phyloP scores from a whole-genome alignment of 2,113 vertebrate genomes.

The Bos indicus region DNA sequence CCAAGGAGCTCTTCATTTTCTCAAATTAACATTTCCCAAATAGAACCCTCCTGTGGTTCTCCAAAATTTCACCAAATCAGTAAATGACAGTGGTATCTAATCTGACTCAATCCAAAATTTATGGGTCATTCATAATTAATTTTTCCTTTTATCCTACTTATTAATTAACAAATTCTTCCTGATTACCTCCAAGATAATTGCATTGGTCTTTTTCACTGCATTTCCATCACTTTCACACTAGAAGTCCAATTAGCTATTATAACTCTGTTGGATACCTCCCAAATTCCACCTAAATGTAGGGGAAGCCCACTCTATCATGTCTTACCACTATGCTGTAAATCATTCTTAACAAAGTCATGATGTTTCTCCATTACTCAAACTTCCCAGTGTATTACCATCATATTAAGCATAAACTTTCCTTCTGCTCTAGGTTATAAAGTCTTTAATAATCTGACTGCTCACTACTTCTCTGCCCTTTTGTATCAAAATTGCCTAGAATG shows the following conservation, averaged over 20 bases:
- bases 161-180: neutral
- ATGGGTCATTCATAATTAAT: neutral
- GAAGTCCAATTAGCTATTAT: neutral
- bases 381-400: neutral
- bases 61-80: neutral
- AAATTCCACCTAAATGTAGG: neutral
- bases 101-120: neutral
- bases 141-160: neutral
- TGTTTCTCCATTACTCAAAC: neutral
- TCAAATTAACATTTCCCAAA: neutral
- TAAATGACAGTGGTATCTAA: neutral
- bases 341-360: neutral
- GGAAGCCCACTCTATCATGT: neutral
- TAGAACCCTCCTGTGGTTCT: neutral
- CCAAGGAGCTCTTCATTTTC: neutral
- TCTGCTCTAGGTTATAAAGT: neutral
- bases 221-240: neutral
- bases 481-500: neutral
- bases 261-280: neutral
- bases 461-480: neutral
- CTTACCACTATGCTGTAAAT: accelerated
- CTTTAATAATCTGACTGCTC: neutral
- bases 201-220: neutral
- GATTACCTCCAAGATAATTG: neutral
- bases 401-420: neutral